Percentiles rank a stretch among this genome's conserved stretches.
Evolutionary conservation across 2,113 vertebrate species (phyloP).

Genomic region (Thunnus maccoyii): DNA sequence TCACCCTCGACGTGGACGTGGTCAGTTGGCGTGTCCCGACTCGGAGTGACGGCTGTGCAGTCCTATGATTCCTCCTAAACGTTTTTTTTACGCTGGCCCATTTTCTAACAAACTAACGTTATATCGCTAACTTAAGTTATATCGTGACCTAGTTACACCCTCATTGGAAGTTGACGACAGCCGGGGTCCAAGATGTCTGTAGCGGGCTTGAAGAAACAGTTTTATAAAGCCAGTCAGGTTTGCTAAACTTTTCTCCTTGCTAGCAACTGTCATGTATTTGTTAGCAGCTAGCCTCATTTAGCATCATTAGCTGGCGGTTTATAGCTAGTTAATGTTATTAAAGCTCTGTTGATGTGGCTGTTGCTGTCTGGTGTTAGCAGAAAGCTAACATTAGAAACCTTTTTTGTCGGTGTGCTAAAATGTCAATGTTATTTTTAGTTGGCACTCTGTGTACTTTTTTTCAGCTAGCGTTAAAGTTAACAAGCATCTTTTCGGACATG

Average conservation of each 20-base stretch:
- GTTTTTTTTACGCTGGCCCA: conserved; percentile 36
- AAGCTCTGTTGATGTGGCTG: neutral
- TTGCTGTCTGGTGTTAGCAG: neutral
- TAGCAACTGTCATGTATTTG: conserved; percentile 61
- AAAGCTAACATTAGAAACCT: neutral
- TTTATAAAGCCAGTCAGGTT: conserved; percentile 99
- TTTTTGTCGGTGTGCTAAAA: neutral
- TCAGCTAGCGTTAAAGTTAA: neutral
- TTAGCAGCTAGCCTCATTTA: conserved; percentile 71
- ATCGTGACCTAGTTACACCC: conserved; percentile 30
- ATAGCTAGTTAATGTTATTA: conserved; percentile 10
- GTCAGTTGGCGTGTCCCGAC: conserved; percentile 78
- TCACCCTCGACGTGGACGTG: conserved; percentile 75
- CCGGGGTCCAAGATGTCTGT: conserved; percentile 91
- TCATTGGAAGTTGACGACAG: conserved; percentile 51
- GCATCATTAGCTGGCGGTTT: conserved; percentile 56
- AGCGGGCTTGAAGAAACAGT: conserved; percentile 97
- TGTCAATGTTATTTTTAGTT: neutral
- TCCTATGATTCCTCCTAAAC: conserved; percentile 70
- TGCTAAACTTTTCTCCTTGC: conserved; percentile 74
- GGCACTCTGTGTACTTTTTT: neutral
- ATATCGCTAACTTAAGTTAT: conserved; percentile 32
- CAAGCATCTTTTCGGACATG: neutral
- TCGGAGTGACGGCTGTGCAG: conserved; percentile 65
- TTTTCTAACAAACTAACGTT: conserved; percentile 40